Evolutionary conservation across 2,797 vertebrate species (phyloP).

Genomic region (Chlorospingus semifuscus): DNA sequence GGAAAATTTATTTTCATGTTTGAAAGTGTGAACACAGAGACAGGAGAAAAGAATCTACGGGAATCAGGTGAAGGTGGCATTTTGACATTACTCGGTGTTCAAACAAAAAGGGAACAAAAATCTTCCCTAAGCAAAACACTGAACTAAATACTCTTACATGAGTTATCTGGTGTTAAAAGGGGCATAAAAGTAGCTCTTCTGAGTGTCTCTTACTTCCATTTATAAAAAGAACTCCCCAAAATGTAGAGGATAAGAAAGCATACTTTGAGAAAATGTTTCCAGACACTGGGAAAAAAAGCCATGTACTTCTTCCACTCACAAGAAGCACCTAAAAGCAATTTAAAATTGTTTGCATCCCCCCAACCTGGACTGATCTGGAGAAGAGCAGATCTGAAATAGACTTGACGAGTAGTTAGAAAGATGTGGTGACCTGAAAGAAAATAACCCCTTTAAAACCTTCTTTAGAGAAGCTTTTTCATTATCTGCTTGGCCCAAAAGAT

Average conservation of each 20-base stretch:
- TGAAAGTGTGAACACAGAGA: neutral
- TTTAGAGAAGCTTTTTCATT: neutral
- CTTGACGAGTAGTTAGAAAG: neutral
- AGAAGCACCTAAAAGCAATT: neutral
- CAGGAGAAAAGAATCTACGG: neutral
- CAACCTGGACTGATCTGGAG: neutral
- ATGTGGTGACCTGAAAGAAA: constrained; percentile 3
- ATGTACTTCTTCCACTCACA: neutral
- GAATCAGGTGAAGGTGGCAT: neutral
- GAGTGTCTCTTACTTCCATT: neutral
- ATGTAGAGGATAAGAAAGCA: neutral
- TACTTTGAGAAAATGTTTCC: neutral
- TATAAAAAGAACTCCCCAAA: neutral
- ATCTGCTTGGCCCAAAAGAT: neutral
- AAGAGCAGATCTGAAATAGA: neutral
- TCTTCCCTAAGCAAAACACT: neutral
- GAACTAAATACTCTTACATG: neutral
- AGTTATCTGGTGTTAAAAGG: neutral
- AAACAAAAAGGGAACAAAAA: neutral
- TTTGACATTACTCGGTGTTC: neutral
- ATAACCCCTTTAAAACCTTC: neutral
- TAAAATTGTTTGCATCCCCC: neutral
- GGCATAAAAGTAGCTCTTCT: neutral
- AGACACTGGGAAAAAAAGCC: neutral
- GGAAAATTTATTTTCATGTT: neutral